phyloP scores from a whole-genome alignment of 2,888 invertebrate genomes.

The Notocelia uddmanniana region DNA sequence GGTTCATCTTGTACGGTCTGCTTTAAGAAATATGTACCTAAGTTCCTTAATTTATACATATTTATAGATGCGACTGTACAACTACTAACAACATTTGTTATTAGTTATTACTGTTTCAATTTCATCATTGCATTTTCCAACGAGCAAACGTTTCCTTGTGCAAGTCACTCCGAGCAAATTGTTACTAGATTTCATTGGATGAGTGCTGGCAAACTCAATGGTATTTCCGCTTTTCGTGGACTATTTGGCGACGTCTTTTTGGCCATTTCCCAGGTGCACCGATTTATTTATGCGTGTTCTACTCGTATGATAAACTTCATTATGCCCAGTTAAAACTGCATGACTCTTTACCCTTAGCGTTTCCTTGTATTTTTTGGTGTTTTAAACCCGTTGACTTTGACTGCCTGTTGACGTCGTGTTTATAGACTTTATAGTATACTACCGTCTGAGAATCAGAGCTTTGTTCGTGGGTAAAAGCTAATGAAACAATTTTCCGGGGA shows the following conservation, averaged over 20 bases:
- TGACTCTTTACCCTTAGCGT: too few species aligned
- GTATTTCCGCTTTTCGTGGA: constrained; percentile 5
- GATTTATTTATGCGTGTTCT: not conserved
- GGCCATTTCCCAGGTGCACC: constrained; percentile 12
- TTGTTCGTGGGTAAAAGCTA: too few species aligned
- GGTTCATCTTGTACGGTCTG: not conserved
- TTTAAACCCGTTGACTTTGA: too few species aligned
- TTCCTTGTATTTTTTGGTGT: too few species aligned
- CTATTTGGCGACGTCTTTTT: constrained; percentile 18
- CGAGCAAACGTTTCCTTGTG: constrained; percentile 24
- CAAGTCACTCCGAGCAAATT: constrained; percentile 2
- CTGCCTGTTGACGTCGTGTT: too few species aligned
- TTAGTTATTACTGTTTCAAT: constrained; percentile 7
- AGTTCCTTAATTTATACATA: too few species aligned
- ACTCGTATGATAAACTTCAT: not conserved
- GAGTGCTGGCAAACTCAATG: not conserved
- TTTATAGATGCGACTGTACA: not conserved
- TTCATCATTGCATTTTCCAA: constrained; percentile 15
- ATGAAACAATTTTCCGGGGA: too few species aligned
- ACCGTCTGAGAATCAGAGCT: too few species aligned
- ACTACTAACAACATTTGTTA: not conserved
- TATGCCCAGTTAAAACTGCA: too few species aligned
- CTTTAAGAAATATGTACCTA: too few species aligned
- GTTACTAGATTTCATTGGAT: not conserved
- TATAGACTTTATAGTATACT: too few species aligned